These are phyloP conservation scores for Darevskia mixta DNA, from an alignment of 2,797 vertebrate genomes.

Conservation along the genomic window DNA sequence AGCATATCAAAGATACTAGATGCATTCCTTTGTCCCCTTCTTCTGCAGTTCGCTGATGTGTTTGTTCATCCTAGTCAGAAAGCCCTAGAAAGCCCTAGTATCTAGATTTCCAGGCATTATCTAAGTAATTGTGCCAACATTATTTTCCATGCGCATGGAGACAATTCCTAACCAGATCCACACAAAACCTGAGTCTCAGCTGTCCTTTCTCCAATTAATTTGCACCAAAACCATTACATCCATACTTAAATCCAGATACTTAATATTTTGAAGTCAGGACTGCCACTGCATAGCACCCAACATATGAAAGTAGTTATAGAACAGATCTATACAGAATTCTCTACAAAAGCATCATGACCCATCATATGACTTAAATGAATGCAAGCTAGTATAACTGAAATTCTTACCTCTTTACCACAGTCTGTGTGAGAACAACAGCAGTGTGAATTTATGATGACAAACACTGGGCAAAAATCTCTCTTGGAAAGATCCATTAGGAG, in stretches of 20 bases:
- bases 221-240: not conserved
- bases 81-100: not conserved
- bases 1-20: not conserved
- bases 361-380: not conserved
- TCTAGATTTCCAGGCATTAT: not conserved
- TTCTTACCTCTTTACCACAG: constrained; percentile 77
- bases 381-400: constrained; percentile 21
- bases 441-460: constrained; percentile 83
- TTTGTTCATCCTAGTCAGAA: too few relatives aligned
- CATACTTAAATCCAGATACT: not conserved
- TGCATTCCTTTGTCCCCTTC: not conserved
- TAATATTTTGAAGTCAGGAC: not conserved
- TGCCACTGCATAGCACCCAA: not conserved
- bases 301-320: not conserved
- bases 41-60: not conserved
- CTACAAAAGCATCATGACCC: not conserved
- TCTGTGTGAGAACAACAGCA: constrained; percentile 82
- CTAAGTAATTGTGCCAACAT: not conserved
- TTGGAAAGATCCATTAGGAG: constrained; percentile 81
- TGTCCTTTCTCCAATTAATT: not conserved
- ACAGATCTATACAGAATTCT: not conserved
- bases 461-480: constrained; percentile 81
- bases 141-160: not conserved
- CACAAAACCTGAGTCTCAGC: not conserved
- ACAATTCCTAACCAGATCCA: not conserved